These are phyloP conservation scores for Archaeoteleia sp. DNA, from an alignment of 2,888 invertebrate genomes.

Conservation along the genomic window DNA sequence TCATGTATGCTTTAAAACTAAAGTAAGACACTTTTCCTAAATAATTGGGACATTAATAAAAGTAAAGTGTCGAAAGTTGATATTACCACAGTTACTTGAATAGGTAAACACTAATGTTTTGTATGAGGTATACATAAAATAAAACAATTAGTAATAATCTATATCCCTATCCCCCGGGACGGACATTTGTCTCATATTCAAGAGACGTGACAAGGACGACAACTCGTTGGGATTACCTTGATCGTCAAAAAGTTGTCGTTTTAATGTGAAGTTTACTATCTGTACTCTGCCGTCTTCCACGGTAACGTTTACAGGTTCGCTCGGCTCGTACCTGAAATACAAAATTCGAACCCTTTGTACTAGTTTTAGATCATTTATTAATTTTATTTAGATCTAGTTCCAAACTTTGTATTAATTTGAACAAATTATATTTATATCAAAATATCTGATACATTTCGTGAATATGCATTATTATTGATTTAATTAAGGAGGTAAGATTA, in stretches of 20 bases:
- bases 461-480: no score
- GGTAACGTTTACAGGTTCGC: conserved; percentile 71
- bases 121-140: conserved; percentile 14
- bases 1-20: no score
- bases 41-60: no score
- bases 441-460: no score
- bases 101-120: conserved; percentile 3
- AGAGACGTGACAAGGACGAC: conserved; percentile 61
- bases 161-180: conserved; percentile 35
- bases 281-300: conserved; percentile 72
- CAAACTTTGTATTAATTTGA: no score
- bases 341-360: conserved; percentile 35
- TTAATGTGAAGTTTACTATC: conserved; percentile 75
- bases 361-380: no score
- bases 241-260: conserved; percentile 57
- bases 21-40: no score
- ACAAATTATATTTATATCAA: no score
- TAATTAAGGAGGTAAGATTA: no score
- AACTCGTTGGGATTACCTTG: conserved; percentile 72
- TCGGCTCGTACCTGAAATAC: conserved; percentile 77
- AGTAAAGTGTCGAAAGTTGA: conserved; percentile 5
- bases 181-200: conserved; percentile 39
- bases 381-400: no score
- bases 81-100: conserved; percentile 12
- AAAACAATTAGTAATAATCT: conserved; percentile 41